Evolutionary conservation across 2,888 invertebrate genomes (phyloP).

Genomic region (Aphelenchoides bicaudatus): DNA sequence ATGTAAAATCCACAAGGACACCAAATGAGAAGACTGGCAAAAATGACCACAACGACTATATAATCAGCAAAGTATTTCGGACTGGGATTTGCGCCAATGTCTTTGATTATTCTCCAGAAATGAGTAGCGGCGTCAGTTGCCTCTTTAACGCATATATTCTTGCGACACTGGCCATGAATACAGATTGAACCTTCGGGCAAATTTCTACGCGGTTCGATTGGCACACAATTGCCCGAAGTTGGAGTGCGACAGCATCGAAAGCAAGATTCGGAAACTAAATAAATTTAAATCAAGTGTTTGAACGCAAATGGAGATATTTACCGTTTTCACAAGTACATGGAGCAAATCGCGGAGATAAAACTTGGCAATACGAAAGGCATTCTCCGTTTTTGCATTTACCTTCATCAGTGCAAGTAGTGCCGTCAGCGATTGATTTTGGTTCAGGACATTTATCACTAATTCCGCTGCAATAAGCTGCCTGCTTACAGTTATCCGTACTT

Average conservation of each 20-base stretch:
- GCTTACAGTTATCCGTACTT: slow-evolving; percentile 31
- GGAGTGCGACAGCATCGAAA: slow-evolving; percentile 30
- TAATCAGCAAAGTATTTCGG: slow-evolving; percentile 36
- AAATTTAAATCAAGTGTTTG: slow-evolving; percentile 11
- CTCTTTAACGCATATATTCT: slow-evolving; percentile 37
- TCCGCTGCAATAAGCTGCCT: slow-evolving; percentile 33
- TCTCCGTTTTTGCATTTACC: slow-evolving; percentile 31
- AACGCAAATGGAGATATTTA: slow-evolving; percentile 21
- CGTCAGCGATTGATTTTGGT: slow-evolving; percentile 31
- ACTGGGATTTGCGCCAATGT: slow-evolving; percentile 23
- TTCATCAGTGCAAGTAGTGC: slow-evolving; percentile 31
- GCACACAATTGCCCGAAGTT: slow-evolving; percentile 25
- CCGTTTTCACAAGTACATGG: slow-evolving; percentile 37
- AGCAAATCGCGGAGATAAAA: slow-evolving; percentile 17
- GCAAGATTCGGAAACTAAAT: slow-evolving; percentile 27
- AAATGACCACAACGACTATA: slow-evolving; percentile 38
- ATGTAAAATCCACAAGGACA: slow-evolving; percentile 33
- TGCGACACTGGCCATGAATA: slow-evolving; percentile 36
- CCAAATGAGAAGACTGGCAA: slow-evolving; percentile 27
- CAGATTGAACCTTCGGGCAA: slow-evolving; percentile 40
- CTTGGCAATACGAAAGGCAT: slow-evolving; percentile 31
- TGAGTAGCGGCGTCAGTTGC: slow-evolving; percentile 31
- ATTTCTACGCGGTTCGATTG: slow-evolving; percentile 22
- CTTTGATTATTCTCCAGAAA: slow-evolving; percentile 35
- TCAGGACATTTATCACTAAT: slow-evolving; percentile 28